Base-by-base conservation (phyloP, 2,797 vertebrate genomes). In the Crocodylus rhombifer region DNA sequence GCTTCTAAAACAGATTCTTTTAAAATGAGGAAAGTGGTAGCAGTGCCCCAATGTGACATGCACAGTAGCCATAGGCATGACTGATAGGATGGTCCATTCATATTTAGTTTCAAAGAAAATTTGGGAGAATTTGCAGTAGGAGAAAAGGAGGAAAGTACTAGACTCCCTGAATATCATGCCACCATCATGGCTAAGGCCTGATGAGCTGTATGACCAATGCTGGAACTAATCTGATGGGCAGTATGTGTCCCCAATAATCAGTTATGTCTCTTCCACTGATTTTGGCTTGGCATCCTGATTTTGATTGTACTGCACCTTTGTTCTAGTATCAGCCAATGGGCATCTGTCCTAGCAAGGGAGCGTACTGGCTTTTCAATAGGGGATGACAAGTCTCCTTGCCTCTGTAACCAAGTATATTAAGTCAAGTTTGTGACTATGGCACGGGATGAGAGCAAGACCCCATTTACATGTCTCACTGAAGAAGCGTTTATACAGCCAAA, bases 111-210 rank as follows among this genome's bases (percentile, higher is more conserved):
- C 1, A 77, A 13, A 57, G 6, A 7, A 13, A 21, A 79, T 64
- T 76, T 76, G 55, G 23, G 69, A 62, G 10, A 7, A 73, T 15
- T 26, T 0, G 0, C 2, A 4, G 13, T 23, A 67, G 30, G 42
- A 92, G 42, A 79, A 63, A 9, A 20, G 71, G 30, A 63, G 55
- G 42, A 33, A 28, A 62, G 25, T 20, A 42, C 16, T 23, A 25
- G 21, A 20, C 16, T 10, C 14, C 21, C 28, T 33, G 10, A 60
- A 61, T 26, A 30, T 9, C 10, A 23, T 2, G 42, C 42, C 42
- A 51, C 42, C 42, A 25, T 11, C 36, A 86, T 62, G 36, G 28
- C 67, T 79, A 13, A 6, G 42, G n/a, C 42, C 42, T 18, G 30
- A 23, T 33, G 25, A 77, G 61, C 15, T 33, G 15, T 74, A 21